Evolutionary conservation across 2,888 invertebrate species (phyloP), one percentile per base, ranked within the genome.

Genomic region (Pyrrhia umbra): DNA sequence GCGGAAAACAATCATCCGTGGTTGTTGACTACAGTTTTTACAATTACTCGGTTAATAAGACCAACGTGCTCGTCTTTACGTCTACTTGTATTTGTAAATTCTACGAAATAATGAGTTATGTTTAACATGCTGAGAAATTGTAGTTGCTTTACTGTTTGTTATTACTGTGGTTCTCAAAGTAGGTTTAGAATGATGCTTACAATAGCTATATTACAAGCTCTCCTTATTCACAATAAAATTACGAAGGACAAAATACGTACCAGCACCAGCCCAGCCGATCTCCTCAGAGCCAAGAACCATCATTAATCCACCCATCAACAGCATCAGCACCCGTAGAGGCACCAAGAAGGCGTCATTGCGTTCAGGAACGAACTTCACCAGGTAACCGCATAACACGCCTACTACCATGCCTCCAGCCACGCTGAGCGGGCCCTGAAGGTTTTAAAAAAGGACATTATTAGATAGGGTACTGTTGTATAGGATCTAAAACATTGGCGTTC

Each of bases 211-310:
- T 15, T 9, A 34, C 2, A 27, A 39, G 15, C 15, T 2, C 15
- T 27, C 9, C 3, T 16, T 45, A n/a, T 37, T 40, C 1, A 21
- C 9, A 10, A 54, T 15, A 16, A 5, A 27, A 5, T 34, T 1
- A n/a, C 5, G 2, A 4, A 21, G 23, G 16, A 27, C 42, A 0
- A 20, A 58, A 40, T 46, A 39, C 86, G 88, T 77, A 95, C 95
- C 96, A 73, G 96, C 96, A 3, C 96, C 96, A 68, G 96, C 96
- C 90, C 95, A 96, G 5, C 97, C 98, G 62, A 98, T 95, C 64
- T 96, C 95, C 78, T 98, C 97, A 77, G 98, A 98, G 10, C 98
- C 98, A 82, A 99, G 97, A 52, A 99, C 97, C 1, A 98, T 97
- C 79, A 98, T 95, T 68, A 98, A 92, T 3, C 98, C 98, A 2